Evolutionary conservation across 2,888 invertebrate genomes (phyloP).

Genomic region (Norana najaformis): DNA sequence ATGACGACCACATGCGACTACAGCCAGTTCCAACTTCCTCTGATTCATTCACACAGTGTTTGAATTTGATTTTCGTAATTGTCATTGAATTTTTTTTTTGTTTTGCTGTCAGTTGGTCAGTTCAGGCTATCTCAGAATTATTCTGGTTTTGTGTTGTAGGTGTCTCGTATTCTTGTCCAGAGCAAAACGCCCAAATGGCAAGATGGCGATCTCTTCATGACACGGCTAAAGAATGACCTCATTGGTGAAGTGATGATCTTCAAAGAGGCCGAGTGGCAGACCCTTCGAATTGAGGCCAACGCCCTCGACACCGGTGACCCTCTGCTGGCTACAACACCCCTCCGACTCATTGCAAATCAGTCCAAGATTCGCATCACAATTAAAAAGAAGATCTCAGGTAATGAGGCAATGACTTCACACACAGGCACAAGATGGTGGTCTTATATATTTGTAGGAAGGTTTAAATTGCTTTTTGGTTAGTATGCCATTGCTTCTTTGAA

Average conservation of each 20-base stretch:
- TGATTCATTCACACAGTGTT: neutral
- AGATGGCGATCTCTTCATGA: slow-evolving; percentile 79
- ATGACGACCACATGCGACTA: neutral
- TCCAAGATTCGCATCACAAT: slow-evolving; percentile 92
- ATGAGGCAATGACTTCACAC: neutral
- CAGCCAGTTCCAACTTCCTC: neutral
- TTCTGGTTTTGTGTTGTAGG: slow-evolving; percentile 70
- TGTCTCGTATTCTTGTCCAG: slow-evolving; percentile 88
- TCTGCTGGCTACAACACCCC: slow-evolving; percentile 70
- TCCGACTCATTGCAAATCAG: slow-evolving; percentile 88
- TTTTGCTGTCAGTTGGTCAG: neutral
- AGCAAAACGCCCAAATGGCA: slow-evolving; percentile 91
- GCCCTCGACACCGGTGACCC: slow-evolving; percentile 65
- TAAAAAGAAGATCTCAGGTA: slow-evolving; percentile 87
- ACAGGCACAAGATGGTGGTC: neutral
- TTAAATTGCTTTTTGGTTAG: no score
- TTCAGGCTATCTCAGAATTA: neutral
- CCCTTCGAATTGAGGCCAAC: slow-evolving; percentile 92
- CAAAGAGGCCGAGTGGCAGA: slow-evolving; percentile 82
- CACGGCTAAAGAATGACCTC: slow-evolving; percentile 85
- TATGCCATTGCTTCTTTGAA: no score
- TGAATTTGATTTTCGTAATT: neutral
- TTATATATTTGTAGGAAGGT: no score
- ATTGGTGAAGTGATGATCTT: slow-evolving; percentile 90
- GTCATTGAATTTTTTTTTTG: neutral